Base-by-base conservation (phyloP, 2,888 invertebrate species). In the Cerastoderma edule region DNA sequence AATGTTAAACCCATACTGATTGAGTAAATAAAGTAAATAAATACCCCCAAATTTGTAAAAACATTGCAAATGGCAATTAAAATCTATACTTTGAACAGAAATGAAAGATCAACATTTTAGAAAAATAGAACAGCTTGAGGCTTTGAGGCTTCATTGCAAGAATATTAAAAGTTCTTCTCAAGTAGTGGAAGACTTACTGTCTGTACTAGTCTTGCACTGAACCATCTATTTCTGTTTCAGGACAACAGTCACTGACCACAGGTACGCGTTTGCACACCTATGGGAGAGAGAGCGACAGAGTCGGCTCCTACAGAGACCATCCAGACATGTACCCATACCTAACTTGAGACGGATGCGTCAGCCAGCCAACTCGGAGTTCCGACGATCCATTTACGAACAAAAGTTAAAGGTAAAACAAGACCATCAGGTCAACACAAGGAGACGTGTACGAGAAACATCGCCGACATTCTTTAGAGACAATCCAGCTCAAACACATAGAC, bases 401-500 rank as follows among this genome's bases (percentile, higher is more conserved):
- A 95, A 96, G 90, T 93, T 96, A 85, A 96, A 96, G 95, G 96
- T 96, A 95, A 96, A 93, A 93, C 95, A 85, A 95, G 69, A 85
- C 0, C 95, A 28, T 8, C 68, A 78, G 13, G 63, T 69, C 8
- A 72, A 66, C 19, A 80, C 83, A 6, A 71, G 79, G 53, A 44
- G 82, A 30, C 54, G 86, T 46, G 80, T 85, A 3, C 75, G 92
- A 32, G 85, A 90, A 22, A 84, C 86, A 13, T 85, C 87, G 27
- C 89, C 92, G 0, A 84, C 88, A 46, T 93, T 93, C 83, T 93
- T 87, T 76, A 70, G 87, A 4, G 83, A 87, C n/a, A 94, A 97
- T 93, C 96, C 96, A 71, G 95, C 96, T 19, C 96, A 96, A 91
- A 94, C 96, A 80, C 96, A 96, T 91, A 95, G 98, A 0, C 94